phyloP scores from a whole-genome alignment of 2,113 vertebrate species.

The Casuarius casuarius region DNA sequence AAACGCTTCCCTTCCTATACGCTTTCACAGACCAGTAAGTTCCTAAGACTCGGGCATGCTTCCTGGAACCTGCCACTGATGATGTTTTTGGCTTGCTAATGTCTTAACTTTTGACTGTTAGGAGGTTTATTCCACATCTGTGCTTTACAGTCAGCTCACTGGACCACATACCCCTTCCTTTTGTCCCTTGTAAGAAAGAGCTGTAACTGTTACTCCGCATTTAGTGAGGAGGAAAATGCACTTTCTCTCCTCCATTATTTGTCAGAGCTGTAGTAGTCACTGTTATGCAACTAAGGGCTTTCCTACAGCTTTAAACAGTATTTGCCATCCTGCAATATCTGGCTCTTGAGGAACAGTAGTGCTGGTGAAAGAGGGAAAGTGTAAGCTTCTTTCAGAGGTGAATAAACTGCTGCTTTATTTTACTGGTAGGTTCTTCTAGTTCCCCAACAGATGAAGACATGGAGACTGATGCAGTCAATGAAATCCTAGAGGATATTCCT shows the following conservation, averaged over 20 bases:
- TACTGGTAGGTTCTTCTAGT: constrained; percentile 76
- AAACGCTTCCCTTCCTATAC: neutral
- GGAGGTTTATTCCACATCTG: neutral
- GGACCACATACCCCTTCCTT: neutral
- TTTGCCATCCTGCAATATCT: neutral
- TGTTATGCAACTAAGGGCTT: neutral
- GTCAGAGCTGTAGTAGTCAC: neutral
- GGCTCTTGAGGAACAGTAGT: neutral
- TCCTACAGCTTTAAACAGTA: neutral
- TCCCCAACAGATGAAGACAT: constrained; percentile 79
- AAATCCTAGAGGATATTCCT: constrained; percentile 92
- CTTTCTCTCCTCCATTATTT: accelerated
- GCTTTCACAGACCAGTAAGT: neutral
- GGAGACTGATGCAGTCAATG: constrained; percentile 88
- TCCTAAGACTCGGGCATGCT: neutral
- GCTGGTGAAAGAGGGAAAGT: neutral
- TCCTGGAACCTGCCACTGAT: neutral
- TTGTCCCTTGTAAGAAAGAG: accelerated
- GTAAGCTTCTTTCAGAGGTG: neutral
- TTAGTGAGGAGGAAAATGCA: neutral
- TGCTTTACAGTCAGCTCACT: neutral
- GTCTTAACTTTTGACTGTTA: neutral
- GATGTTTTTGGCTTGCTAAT: neutral
- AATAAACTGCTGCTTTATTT: neutral
- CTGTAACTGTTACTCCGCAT: accelerated